Percentiles rank a stretch among this genome's conserved stretches.
phyloP scores from a whole-genome alignment of 2,888 invertebrate species.

The Amblyjoppa fuscipennis region DNA sequence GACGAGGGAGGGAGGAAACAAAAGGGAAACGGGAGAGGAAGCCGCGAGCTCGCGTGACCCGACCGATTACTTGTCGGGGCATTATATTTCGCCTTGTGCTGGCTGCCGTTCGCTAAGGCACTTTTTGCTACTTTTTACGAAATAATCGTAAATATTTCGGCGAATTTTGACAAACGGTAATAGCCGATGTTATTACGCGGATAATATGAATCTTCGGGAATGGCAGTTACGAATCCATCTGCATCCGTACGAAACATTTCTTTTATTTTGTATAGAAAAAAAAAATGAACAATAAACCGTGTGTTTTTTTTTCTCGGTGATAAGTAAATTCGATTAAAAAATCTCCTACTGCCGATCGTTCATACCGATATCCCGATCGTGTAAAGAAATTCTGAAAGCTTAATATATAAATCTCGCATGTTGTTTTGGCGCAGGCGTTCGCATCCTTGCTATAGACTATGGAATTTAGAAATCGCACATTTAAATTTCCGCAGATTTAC shows the following conservation, averaged over 20 bases:
- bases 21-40: conserved; percentile 39
- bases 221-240: not conserved
- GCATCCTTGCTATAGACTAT: too few relatives aligned
- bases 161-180: conserved; percentile 18
- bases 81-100: conserved; percentile 50
- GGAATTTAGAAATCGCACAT: too few relatives aligned
- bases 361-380: too few relatives aligned
- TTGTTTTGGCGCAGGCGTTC: not conserved
- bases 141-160: conserved; percentile 2
- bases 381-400: too few relatives aligned
- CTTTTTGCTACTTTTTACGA: conserved; percentile 14
- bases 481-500: too few relatives aligned
- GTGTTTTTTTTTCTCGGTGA: not conserved
- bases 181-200: not conserved
- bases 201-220: not conserved
- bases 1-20: conserved; percentile 31
- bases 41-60: conserved; percentile 56
- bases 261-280: not conserved
- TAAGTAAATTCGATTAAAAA: too few relatives aligned
- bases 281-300: not conserved
- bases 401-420: too few relatives aligned
- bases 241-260: not conserved
- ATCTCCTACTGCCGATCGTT: too few relatives aligned
- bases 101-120: conserved; percentile 4
- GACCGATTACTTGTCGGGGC: conserved; percentile 33